Evolutionary conservation across 2,888 invertebrate genomes (phyloP), one percentile per base, ranked within the genome.

Genomic region (Drosophila demipolita): DNA sequence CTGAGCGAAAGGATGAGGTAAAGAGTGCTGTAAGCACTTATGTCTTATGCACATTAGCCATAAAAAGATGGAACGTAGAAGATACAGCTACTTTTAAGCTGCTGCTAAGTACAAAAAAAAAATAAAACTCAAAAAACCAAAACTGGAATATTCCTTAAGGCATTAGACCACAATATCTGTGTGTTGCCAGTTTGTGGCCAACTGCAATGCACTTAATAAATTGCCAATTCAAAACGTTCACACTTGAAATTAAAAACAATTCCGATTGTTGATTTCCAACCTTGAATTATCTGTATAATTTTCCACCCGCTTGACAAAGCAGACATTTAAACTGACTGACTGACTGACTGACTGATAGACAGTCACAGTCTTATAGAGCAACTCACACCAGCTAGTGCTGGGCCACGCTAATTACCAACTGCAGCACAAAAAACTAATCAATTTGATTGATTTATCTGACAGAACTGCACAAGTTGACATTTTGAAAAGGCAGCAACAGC

Each of bases 391-490:
- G 78, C 70, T 63, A 32, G 49, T 33, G 62, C 45, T 36, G 69
- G 66, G 66, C 29, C 71, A 65, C 77, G 84, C 87, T 89, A 91
- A 91, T 91, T 91, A 91, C 83, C 80, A 72, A 60, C 68, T 84
- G 78, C 73, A 83, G 71, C 71, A 79, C 81, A 77, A 82, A 82
- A 89, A 83, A 86, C 87, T 83, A 90, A 91, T 91, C 90, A 91
- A 89, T 75, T 89, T 91, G 91, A 91, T 91, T 91, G 91, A 91
- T 91, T 91, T 91, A 91, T 91, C 91, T 91, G 91, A 91, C 91
- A 90, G 87, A 80, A 83, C 79, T 78, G 83, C 83, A 83, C 79
- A 82, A 86, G 87, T 83, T 90, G 85, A 85, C 87, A 90, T 83
- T 87, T 83, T 72, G 66, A 78, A 79, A 80, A 78, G 83, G 75